Base-by-base conservation (phyloP, 2,888 invertebrate genomes). In the Busseola fusca region DNA sequence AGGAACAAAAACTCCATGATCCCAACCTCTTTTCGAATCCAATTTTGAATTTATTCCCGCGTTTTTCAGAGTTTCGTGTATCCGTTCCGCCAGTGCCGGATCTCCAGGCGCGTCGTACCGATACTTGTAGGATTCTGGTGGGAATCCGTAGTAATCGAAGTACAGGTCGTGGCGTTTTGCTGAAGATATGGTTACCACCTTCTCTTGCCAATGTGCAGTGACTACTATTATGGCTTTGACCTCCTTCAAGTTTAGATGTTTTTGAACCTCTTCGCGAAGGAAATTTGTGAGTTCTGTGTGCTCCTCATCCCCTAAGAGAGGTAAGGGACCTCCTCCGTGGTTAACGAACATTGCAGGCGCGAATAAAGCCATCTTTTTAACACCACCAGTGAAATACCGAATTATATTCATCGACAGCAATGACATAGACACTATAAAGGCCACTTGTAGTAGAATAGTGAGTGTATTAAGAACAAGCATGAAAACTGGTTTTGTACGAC, bases 1-100 rank as follows among this genome's bases (percentile, higher is more conserved):
- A 0, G 95, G 95, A 34, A 95, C 95, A 75, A 95, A 95, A 21
- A 95, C 95, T 83, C 95, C 95, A 84, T 95, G 95, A 83, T 95
- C 95, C 95, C 95, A 95, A 82, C 95, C 95, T 88, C 95, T 88
- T 83, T 92, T 88, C 0, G 91, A 78, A 71, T 95, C 94, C 50
- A 95, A 82, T 82, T 91, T 93, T 0, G 94, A 92, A 18, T 90
- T 88, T 48, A 95, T 92, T 37, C 95, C 94, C 12, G 87, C 90
- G 18, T 88, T 88, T 81, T 92, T 91, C 12, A 95, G 72, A 1
- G 86, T 84, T 45, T 89, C 84, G 30, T 94, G 91, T 10, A 95
- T 91, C 0, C 89, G 87, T 67, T 91, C 87, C 0, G 95, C 95
- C 30, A 94, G 74, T 60, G 88, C 90, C 0, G 95, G 93, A 58